Evolutionary conservation across 2,113 vertebrate genomes (phyloP).

Genomic region (Ramphastos sulfuratus): DNA sequence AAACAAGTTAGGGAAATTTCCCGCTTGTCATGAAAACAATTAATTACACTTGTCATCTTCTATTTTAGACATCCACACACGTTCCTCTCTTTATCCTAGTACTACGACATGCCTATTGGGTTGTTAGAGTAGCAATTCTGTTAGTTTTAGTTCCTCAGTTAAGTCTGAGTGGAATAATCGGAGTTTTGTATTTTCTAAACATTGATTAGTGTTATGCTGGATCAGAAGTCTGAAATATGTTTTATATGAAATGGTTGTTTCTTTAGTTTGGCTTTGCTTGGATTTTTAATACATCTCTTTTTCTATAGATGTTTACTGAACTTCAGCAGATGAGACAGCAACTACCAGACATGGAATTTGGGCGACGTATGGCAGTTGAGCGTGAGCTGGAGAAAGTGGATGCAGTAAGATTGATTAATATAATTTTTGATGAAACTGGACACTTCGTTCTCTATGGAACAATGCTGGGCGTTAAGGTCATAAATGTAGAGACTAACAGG

Average conservation of each 20-base stretch:
- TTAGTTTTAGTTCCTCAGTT: neutral
- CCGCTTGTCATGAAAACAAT: neutral
- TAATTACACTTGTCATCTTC: neutral
- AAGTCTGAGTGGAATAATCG: neutral
- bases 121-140: neutral
- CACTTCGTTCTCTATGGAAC: constrained; percentile 98
- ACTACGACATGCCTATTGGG: neutral
- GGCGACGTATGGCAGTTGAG: constrained; percentile 95
- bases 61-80: neutral
- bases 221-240: neutral
- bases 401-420: constrained; percentile 90
- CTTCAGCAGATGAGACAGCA: constrained; percentile 98
- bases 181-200: neutral
- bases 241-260: neutral
- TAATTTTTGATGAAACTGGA: constrained; percentile 97
- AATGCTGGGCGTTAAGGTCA: constrained; percentile 98
- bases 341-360: constrained; percentile 99
- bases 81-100: neutral
- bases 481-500: constrained; percentile 98
- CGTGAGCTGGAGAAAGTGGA: constrained; percentile 96
- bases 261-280: no score
- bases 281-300: neutral
- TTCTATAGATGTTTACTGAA: constrained; percentile 95
- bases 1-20: neutral
- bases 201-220: neutral